Base-by-base conservation (phyloP, 2,113 vertebrate genomes). In the Falcunculus frontatus region DNA sequence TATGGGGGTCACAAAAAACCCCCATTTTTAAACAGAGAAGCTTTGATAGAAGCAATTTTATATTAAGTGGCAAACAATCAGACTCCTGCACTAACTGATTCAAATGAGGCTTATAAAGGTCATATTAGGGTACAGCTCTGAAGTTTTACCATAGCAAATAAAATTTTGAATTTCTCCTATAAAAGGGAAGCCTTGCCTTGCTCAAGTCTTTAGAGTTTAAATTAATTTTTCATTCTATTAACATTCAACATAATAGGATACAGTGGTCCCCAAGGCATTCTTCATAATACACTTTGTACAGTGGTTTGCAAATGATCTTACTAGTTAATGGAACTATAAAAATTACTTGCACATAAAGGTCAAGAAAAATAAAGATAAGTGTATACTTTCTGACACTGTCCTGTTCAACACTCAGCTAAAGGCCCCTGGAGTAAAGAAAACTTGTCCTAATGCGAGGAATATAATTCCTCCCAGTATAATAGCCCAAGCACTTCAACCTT, bases 301-400 rank as follows among this genome's bases (percentile, higher is more conserved):
- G 89, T 10, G 57, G 70, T 94, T 98, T 98, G 95, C 96, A 98
- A 98, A 98, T 95, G 96, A 95, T 97, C 97, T 97, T 95, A 89
- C 95, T 95, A 94, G 93, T 97, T 98, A 97, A 98, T 97, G 96
- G 96, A 98, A 98, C 97, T 89, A 96, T 98, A 98, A 98, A 98
- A 98, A 98, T 96, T 97, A 96, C 95, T 97, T 97, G 84, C 97
- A 96, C 80, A 96, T 93, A 98, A 98, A 98, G 97, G 98, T 98
- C 97, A 98, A 92, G 95, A 96, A 96, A 97, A 98, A 98, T 97
- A 98, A 97, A 98, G 98, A 95, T 90, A 94, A 97, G 89, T 92
- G 69, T 32, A 69, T 46, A 74, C 81, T 94, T 90, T 89, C 46
- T 67, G 89, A 73, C 91, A 82, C 87, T 39, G 80, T 84, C 93